Evolutionary conservation across 2,888 invertebrate genomes (phyloP), one percentile per base, ranked within the genome.

Genomic region (Synergus umbraculus): DNA sequence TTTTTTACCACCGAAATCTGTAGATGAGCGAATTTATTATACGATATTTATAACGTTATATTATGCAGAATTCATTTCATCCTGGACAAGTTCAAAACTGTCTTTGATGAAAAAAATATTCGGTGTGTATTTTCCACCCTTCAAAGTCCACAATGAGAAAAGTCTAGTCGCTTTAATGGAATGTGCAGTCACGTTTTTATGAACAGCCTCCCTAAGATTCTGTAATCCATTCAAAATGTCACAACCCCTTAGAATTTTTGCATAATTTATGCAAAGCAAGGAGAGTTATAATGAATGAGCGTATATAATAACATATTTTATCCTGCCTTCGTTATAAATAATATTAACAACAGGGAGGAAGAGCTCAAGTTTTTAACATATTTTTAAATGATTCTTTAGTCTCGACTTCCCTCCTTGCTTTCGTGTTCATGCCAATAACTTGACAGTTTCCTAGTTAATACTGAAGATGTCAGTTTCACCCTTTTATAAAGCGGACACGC

Each of bases 161-260:
- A 73, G 41, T 73, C 54, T 73, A 54, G 54, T 37, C 73, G 54
- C 37, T n/a, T 73, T 73, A 73, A 58, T 73, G 54, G 54, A 58
- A 73, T 73, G 73, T 73, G 54, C 37, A 73, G 73, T 73, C 73
- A 73, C 49, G 73, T 73, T 54, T 73, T 73, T 54, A 37, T 54
- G 37, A 73, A 73, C 49, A 73, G 29, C 37, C 54, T 22, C 18
- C 49, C 22, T 49, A 54, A 49, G 37, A 49, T 73, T 73, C n/a
- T 73, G 41, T 54, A 37, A 73, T 54, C 73, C 73, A 73, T 69
- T 69, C 29, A 37, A 49, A 54, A 73, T 73, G 54, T 37, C 73
- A 73, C 63, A 29, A 63, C 54, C 73, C 54, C 37, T 73, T 73
- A 49, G 9, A n/a, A 37, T 37, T 73, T 15, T 73, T 73, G 15